Evolutionary conservation across 1,140 invertebrate species (phyloP).

Genomic region (Aphidius ervi): DNA sequence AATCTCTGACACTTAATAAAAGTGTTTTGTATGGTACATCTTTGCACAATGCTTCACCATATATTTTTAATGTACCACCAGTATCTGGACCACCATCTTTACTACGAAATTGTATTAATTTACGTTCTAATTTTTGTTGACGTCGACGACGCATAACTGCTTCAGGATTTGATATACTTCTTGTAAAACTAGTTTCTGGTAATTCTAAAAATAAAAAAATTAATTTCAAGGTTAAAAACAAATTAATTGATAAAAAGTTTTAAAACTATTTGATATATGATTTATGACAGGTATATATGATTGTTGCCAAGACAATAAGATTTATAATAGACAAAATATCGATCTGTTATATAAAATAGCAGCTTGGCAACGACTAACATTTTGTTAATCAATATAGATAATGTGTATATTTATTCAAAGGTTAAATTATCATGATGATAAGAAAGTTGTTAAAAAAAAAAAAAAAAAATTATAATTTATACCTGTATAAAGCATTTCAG

Average conservation of each 20-base stretch:
- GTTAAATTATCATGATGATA: not conserved
- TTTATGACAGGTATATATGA: not conserved
- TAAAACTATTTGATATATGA: not conserved
- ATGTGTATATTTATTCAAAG: not conserved
- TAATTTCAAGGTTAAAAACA: not conserved
- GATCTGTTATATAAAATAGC: too few relatives aligned
- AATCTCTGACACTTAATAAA: constrained; percentile 88
- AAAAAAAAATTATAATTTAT: constrained; percentile 15
- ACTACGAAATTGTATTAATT: constrained; percentile 91
- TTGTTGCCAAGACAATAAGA: not conserved
- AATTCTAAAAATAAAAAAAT: constrained; percentile 65
- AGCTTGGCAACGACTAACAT: constrained; percentile 38
- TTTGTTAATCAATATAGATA: constrained; percentile 39
- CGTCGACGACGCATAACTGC: constrained; percentile 94
- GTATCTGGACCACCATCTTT: constrained; percentile 90
- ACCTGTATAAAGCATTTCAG: constrained; percentile 90
- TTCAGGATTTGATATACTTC: constrained; percentile 98
- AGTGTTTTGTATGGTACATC: constrained; percentile 99
- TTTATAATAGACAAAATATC: not conserved
- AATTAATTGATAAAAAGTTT: not conserved
- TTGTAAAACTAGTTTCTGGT: constrained; percentile 95
- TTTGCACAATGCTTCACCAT: constrained; percentile 92
- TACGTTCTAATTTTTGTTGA: constrained; percentile 96
- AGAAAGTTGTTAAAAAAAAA: not conserved
- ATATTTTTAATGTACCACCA: constrained; percentile 96